phyloP scores from a whole-genome alignment of 2,113 vertebrate genomes.

The Perca fluviatilis region DNA sequence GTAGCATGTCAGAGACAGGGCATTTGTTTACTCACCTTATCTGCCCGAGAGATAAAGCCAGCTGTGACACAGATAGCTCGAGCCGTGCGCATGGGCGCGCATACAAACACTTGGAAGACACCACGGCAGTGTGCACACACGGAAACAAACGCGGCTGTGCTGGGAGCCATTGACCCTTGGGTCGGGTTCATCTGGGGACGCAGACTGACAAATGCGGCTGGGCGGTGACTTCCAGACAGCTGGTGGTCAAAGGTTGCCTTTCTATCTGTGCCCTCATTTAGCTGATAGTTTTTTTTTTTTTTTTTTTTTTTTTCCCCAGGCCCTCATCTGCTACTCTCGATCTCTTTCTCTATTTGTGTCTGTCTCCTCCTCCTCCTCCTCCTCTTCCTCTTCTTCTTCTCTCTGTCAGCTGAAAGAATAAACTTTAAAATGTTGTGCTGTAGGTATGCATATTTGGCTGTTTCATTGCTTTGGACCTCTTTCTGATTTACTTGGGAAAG shows the following conservation, averaged over 20 bases:
- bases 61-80: slow-evolving; percentile 71
- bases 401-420: slow-evolving; percentile 41
- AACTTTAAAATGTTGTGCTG: slow-evolving; percentile 32
- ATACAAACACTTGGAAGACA: slow-evolving; percentile 45
- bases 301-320: slow-evolving; percentile 2
- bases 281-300: slow-evolving; percentile 73
- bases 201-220: slow-evolving; percentile 72
- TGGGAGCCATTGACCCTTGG: slow-evolving; percentile 63
- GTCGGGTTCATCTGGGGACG: slow-evolving; percentile 71
- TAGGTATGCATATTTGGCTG: slow-evolving; percentile 42
- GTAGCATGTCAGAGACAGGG: slow-evolving; percentile 45
- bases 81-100: slow-evolving; percentile 18
- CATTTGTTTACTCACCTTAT: slow-evolving; percentile 79
- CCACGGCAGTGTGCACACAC: background rate
- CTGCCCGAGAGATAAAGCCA: slow-evolving; percentile 73
- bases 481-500: slow-evolving; percentile 28
- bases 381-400: background rate
- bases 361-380: slow-evolving; percentile 4
- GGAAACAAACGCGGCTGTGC: slow-evolving; percentile 37
- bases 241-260: slow-evolving; percentile 79
- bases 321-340: slow-evolving; percentile 64
- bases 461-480: slow-evolving; percentile 9
- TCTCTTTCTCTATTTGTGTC: slow-evolving; percentile 19
- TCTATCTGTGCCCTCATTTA: slow-evolving; percentile 75
- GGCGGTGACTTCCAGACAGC: slow-evolving; percentile 78